Evolutionary conservation across 2,888 invertebrate genomes (phyloP).

Genomic region (Hipparchia semele): DNA sequence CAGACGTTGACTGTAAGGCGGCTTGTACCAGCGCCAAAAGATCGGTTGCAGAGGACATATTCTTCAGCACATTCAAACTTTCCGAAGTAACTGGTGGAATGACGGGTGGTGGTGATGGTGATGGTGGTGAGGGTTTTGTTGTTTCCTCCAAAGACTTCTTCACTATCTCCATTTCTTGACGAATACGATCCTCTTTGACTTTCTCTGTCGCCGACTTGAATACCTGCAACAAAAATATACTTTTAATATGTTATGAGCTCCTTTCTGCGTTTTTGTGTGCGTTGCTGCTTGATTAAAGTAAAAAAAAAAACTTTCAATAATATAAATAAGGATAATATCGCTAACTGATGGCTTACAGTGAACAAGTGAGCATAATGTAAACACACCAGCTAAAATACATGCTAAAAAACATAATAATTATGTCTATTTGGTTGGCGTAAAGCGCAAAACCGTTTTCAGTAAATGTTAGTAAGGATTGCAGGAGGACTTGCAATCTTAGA

Average conservation of each 20-base stretch:
- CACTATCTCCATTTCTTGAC: slow-evolving; percentile 83
- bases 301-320: no score
- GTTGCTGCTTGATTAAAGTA: no score
- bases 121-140: slow-evolving; percentile 44
- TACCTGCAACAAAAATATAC: slow-evolving; percentile 61
- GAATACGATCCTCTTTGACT: slow-evolving; percentile 84
- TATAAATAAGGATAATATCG: no score
- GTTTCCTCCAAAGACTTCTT: slow-evolving; percentile 70
- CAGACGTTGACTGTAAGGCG: slow-evolving; percentile 57
- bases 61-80: slow-evolving; percentile 41
- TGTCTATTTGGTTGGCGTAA: no score
- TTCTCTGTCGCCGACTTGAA: slow-evolving; percentile 90
- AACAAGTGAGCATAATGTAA: no score
- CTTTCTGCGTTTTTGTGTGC: no score
- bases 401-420: no score
- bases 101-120: background rate
- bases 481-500: no score
- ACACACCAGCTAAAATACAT: no score
- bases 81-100: slow-evolving; percentile 35
- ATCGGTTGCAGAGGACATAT: slow-evolving; percentile 64
- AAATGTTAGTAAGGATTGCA: no score
- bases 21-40: slow-evolving; percentile 71
- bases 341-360: no score
- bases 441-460: no score
- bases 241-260: background rate